Conservation (phyloP, 2,797 vertebrate genomes). For the Chaetodon trifasciatus region DNA sequence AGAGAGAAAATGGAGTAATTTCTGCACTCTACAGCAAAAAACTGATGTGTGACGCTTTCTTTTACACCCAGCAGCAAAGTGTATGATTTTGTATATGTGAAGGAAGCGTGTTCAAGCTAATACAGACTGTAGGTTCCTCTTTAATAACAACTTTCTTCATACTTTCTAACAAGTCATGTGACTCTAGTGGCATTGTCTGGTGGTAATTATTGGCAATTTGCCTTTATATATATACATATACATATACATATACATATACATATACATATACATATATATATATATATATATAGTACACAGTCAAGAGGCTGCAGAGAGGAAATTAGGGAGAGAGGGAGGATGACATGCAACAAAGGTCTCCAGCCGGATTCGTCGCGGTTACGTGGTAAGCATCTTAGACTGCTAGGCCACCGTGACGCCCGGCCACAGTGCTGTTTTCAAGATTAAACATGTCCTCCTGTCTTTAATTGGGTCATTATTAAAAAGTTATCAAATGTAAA, state of each 20-base stretch:
- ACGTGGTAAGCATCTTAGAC: constrained; percentile 32
- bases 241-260: too few species aligned
- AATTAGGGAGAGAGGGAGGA: constrained; percentile 30
- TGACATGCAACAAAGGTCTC: constrained; percentile 41
- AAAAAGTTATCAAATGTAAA: constrained; percentile 6
- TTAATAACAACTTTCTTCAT: too few species aligned
- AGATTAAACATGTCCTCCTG: constrained; percentile 27
- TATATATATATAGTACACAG: neutral
- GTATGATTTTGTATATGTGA: neutral
- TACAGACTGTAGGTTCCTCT: too few species aligned
- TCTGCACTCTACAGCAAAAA: neutral
- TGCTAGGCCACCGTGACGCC: constrained; percentile 11
- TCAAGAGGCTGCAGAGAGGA: constrained; percentile 18
- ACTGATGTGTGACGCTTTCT: neutral
- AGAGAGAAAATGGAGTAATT: neutral
- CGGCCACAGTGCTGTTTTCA: neutral
- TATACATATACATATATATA: too few species aligned
- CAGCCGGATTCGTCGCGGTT: constrained; percentile 46
- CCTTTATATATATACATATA: neutral
- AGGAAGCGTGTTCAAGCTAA: neutral
- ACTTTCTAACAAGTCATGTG: neutral
- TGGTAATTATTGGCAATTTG: neutral
- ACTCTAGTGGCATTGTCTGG: neutral
- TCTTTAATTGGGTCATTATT: constrained; percentile 29
- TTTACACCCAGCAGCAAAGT: neutral